Percentiles rank a stretch among this genome's conserved stretches.
phyloP scores from a whole-genome alignment of 2,797 vertebrate species.

The Catostomus latipinnis region DNA sequence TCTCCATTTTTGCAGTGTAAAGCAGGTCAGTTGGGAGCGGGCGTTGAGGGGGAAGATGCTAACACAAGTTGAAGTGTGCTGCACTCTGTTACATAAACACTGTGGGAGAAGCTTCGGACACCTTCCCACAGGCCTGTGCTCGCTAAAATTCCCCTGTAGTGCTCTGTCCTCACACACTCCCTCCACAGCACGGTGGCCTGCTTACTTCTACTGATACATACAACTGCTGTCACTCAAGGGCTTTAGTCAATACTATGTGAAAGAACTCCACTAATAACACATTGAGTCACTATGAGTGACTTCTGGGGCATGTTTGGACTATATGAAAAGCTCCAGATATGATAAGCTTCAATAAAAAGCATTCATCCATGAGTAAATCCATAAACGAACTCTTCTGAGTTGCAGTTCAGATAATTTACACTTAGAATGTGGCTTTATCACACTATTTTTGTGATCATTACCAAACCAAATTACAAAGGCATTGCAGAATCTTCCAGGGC shows the following conservation, averaged over 20 bases:
- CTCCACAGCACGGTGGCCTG: neutral
- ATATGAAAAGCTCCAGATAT: constrained; percentile 30
- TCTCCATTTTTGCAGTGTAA: constrained; percentile 33
- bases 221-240: constrained; percentile 43
- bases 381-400: constrained; percentile 22
- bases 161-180: constrained; percentile 36
- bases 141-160: constrained; percentile 28
- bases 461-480: too few species aligned
- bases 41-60: constrained; percentile 59
- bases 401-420: too few species aligned
- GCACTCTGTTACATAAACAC: constrained; percentile 59
- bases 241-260: constrained; percentile 31
- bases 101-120: constrained; percentile 56
- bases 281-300: constrained; percentile 23
- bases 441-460: too few species aligned
- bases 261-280: constrained; percentile 26
- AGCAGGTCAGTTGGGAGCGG: constrained; percentile 55
- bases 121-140: constrained; percentile 56
- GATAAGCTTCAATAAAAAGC: constrained; percentile 15
- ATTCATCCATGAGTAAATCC: constrained; percentile 15
- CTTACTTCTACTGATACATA: constrained; percentile 31
- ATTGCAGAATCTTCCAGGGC: too few species aligned
- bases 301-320: constrained; percentile 18
- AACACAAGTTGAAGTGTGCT: constrained; percentile 61
- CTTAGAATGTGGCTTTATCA: too few species aligned